Conservation (phyloP, 2,113 vertebrate species). For the Lipophrys pholis region DNA sequence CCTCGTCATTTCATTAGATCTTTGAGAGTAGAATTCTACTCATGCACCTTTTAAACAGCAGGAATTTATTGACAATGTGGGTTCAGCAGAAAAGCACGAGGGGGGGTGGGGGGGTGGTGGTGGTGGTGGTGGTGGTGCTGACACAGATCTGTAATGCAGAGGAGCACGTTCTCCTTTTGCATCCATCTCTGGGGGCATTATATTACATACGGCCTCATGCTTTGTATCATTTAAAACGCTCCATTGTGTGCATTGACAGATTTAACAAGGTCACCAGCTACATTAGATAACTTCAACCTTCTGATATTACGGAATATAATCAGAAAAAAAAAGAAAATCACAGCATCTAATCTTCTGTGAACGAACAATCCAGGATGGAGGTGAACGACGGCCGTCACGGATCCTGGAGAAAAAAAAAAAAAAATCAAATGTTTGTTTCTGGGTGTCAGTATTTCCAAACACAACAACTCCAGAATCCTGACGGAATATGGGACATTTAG, state of each 20-base stretch:
- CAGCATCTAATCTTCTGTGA: conserved; percentile 49
- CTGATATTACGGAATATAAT: conserved; percentile 2
- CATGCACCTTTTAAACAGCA: conserved; percentile 57
- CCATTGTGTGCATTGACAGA: conserved; percentile 9
- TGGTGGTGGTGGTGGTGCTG: conserved; percentile 51
- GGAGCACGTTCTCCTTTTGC: conserved; percentile 44
- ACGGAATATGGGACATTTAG: not conserved
- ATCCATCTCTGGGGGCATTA: conserved; percentile 30
- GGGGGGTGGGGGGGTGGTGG: too few species aligned
- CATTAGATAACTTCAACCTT: conserved; percentile 15
- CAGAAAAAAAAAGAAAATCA: conserved; percentile 6
- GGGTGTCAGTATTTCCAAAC: conserved; percentile 10
- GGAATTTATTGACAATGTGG: conserved; percentile 65
- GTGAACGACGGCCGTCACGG: conserved; percentile 57
- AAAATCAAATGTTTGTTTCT: conserved; percentile 24
- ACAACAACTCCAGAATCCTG: not conserved
- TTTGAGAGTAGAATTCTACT: conserved; percentile 57
- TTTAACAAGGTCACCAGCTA: conserved; percentile 39
- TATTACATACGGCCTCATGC: conserved; percentile 20
- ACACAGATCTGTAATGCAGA: conserved; percentile 65
- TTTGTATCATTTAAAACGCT: conserved; percentile 41
- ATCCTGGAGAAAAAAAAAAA: not conserved
- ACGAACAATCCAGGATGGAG: conserved; percentile 38
- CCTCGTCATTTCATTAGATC: conserved; percentile 72
- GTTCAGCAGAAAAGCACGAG: conserved; percentile 47